Base-by-base conservation (phyloP, 2,888 invertebrate genomes). In the Graphium colonna region DNA sequence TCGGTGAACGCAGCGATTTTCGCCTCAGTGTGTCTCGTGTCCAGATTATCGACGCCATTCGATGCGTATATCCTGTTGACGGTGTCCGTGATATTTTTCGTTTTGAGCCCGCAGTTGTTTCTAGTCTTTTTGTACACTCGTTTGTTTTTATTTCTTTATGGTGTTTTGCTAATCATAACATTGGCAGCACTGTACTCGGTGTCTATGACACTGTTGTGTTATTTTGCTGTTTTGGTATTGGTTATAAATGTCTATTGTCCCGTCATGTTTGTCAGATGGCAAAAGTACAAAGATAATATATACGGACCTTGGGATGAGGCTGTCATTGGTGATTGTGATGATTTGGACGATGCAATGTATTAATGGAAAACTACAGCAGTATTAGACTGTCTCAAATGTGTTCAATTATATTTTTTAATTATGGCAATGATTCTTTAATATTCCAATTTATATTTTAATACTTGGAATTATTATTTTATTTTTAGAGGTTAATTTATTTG, bases 261-360 rank as follows among this genome's bases (percentile, higher is more conserved):
- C 0, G 73, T 92, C 1, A 91, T 94, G 74, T 97, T 96, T 82
- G 92, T 95, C 0, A 86, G 82, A 49, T 95, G 94, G 89, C 95
- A 96, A 71, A 92, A 89, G 33, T 93, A 94, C 73, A 97, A 97
- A 72, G 94, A 95, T 68, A 98, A 98, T 79, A 98, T 98, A 59
- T 95, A 98, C 79, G 98, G 98, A 0, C 98, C 98, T 0, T 99
- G 98, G 98, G 98, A 98, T 79, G 98, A 99, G 75, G 98, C 98
- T 9, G 87, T 96, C 64, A 93, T 94, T 59, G 92, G 92, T 68
- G 92, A 93, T 80, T 86, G 91, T 0, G 91, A 91, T 68, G 90
- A 89, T 71, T 74, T 91, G 3, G 84, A 88, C 10, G 86, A 87
- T 9, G 76, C 73, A 62, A 66, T 77, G 43, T 60, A 36, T 10